These are phyloP conservation scores for Troglohyphantes excavatus DNA, from an alignment of 2,888 invertebrate species.

Conservation along the genomic window DNA sequence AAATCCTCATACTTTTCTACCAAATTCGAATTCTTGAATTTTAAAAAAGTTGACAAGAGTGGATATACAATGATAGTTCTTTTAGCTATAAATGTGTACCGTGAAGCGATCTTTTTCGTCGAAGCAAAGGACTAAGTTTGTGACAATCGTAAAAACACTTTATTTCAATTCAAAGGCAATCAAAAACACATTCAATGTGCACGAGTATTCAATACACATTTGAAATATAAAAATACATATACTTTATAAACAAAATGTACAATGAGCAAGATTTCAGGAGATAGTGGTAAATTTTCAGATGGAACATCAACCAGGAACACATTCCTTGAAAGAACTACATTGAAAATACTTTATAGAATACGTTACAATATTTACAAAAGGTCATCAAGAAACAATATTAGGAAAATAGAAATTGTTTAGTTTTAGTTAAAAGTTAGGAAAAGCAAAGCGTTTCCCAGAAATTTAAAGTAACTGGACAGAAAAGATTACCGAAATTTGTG, in stretches of 20 bases:
- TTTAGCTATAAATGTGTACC: too few species aligned
- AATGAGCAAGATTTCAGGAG: constrained; percentile 18
- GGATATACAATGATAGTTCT: too few species aligned
- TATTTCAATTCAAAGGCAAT: not conserved
- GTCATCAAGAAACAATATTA: not conserved
- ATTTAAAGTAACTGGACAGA: not conserved
- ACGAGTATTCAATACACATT: not conserved
- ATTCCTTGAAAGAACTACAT: not conserved
- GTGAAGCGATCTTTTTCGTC: too few species aligned
- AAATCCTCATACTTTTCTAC: too few species aligned
- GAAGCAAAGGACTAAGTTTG: too few species aligned
- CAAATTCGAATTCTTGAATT: too few species aligned
- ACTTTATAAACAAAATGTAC: constrained; percentile 34
- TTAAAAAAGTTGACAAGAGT: too few species aligned
- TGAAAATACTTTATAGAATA: not conserved
- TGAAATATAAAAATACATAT: constrained; percentile 10
- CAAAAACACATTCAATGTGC: constrained; percentile 4
- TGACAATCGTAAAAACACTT: not conserved
- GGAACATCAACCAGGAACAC: constrained; percentile 49
- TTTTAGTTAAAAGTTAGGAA: not conserved
- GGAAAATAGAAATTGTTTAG: not conserved
- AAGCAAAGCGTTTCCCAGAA: not conserved
- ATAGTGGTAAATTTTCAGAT: constrained; percentile 9
- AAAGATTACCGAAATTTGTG: not conserved
- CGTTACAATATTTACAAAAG: constrained; percentile 16